These are phyloP conservation scores for Conistra vaccinii DNA, from an alignment of 2,888 invertebrate genomes.

Conservation along the genomic window DNA sequence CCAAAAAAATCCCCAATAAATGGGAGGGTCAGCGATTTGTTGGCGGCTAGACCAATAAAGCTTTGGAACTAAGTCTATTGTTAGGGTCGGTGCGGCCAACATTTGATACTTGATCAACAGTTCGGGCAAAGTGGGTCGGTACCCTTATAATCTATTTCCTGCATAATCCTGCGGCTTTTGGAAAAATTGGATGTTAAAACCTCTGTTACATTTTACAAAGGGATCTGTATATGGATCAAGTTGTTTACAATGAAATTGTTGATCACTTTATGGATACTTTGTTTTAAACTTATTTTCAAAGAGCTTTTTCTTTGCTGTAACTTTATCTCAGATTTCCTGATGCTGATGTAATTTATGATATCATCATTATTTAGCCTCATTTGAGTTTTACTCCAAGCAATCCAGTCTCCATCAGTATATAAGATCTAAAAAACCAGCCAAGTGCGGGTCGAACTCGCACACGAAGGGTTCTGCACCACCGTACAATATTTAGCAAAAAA, in stretches of 20 bases:
- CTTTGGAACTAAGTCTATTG: conserved; percentile 64
- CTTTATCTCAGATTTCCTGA: neutral
- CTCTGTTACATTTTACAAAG: conserved; percentile 49
- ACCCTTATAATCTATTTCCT: conserved; percentile 64
- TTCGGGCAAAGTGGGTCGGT: conserved; percentile 61
- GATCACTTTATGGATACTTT: conserved; percentile 3
- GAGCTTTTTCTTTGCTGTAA: neutral
- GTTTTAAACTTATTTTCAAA: neutral
- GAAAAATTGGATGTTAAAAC: conserved; percentile 54
- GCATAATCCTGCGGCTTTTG: conserved; percentile 61
- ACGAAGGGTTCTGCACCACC: too few relatives aligned
- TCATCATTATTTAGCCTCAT: too few relatives aligned
- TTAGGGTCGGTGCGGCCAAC: conserved; percentile 57
- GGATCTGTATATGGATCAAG: conserved; percentile 33
- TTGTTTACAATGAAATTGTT: conserved; percentile 38
- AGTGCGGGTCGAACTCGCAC: too few relatives aligned
- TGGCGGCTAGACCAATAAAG: conserved; percentile 65
- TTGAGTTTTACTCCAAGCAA: neutral
- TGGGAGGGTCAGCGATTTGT: conserved; percentile 66
- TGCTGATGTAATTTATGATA: neutral
- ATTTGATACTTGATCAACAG: conserved; percentile 68
- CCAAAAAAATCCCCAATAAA: conserved; percentile 59
- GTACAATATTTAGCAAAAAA: too few relatives aligned
- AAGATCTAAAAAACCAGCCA: neutral
- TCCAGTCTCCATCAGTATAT: neutral